Base-by-base conservation (phyloP, 2,888 invertebrate species). In the Scaptomyza reducta region DNA sequence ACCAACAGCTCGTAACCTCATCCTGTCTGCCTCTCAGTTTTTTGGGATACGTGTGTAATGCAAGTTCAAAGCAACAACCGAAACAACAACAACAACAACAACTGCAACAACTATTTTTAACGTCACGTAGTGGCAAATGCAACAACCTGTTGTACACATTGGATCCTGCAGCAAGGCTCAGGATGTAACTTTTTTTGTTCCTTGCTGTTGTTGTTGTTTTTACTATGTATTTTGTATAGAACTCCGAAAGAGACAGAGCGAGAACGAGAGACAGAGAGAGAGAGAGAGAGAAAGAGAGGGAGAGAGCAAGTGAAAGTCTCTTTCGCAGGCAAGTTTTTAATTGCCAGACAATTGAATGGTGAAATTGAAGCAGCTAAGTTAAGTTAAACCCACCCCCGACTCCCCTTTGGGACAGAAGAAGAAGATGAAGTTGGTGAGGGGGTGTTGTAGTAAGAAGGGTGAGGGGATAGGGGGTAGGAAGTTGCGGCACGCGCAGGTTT, bases 11-110 rank as follows among this genome's bases (percentile, higher is more conserved):
- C 38, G 13, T n/a, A n/a, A n/a, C n/a, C n/a, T n/a, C n/a, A n/a
- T 22, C 5, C 29, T 33, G 40, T 7, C 41, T 58, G 41, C n/a
- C 56, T 7, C 51, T 22, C 55, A 44, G 64, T 41, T 16, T 38
- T 25, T 35, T 11, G 31, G 40, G 77, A 85, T 87, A 87, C 84
- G 82, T 86, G 86, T 83, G 86, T 83, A 86, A 83, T 86, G 86
- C 81, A 86, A 82, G 82, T 76, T 82, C 78, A 82, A 83, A 82
- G 78, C 76, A 75, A 63, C 77, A 77, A 33, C 63, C n/a, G n/a
- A n/a, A 67, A 38, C 67, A 61, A 59, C 62, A 75, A 51, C 74
- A 82, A 85, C 85, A 82, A 61, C 66, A 79, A 56, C 62, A 66
- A 66, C 42, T 69, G 71, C 74, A 82, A 85, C 85, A 82, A 85